These are phyloP conservation scores for Stegostoma tigrinum DNA, from an alignment of 2,113 vertebrate genomes.

Conservation along the genomic window DNA sequence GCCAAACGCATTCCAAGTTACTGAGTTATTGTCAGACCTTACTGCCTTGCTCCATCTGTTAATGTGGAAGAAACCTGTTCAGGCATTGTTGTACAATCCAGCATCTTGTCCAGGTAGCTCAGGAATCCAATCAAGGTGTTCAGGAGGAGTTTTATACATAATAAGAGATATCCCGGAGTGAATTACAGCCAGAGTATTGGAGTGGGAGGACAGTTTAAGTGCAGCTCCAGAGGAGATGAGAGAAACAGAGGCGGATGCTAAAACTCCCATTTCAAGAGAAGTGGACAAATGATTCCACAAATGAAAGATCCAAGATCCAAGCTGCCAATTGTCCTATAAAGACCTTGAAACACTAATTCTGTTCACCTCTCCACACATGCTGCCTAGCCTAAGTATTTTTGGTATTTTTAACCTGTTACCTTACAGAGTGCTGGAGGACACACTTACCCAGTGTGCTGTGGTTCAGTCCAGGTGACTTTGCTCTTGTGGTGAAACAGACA, in stretches of 20 bases:
- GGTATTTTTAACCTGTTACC: background rate
- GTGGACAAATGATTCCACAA: background rate
- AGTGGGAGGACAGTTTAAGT: background rate
- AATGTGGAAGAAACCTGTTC: background rate
- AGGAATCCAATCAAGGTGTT: background rate
- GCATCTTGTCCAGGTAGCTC: background rate
- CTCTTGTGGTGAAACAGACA: conserved; percentile 66
- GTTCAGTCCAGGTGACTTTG: conserved; percentile 53
- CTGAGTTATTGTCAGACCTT: background rate
- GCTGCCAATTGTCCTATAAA: background rate
- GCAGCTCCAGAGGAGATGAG: background rate
- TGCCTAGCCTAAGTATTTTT: too few relatives aligned
- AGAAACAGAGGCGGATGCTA: background rate
- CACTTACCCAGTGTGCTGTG: conserved; percentile 61
- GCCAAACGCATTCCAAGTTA: background rate
- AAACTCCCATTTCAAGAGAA: background rate
- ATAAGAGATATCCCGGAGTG: background rate
- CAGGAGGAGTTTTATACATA: background rate
- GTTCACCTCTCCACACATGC: too few relatives aligned
- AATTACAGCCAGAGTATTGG: background rate
- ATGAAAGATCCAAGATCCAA: background rate
- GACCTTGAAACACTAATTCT: too few relatives aligned
- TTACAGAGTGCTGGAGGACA: background rate
- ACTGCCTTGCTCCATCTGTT: background rate
- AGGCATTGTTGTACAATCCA: background rate